These are phyloP conservation scores for Gonatopus flavifemur DNA, from an alignment of 1,140 invertebrate species.

Conservation along the genomic window DNA sequence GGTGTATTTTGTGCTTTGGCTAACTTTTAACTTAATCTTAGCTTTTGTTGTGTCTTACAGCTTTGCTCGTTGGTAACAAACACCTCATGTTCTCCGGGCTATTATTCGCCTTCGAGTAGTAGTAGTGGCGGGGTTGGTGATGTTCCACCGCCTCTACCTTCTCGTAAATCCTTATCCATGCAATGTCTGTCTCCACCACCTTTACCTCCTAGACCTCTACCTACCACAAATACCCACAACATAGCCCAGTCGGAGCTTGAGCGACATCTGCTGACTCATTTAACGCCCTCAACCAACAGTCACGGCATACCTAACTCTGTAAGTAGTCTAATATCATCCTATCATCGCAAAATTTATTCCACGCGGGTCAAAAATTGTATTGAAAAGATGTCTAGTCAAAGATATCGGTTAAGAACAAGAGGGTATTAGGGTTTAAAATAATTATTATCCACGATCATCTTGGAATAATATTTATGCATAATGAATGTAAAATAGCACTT, in stretches of 20 bases:
- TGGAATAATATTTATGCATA: too few relatives aligned
- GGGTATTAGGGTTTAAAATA: too few relatives aligned
- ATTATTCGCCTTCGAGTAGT: constrained; percentile 48
- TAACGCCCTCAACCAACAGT: constrained; percentile 58
- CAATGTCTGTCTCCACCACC: constrained; percentile 55
- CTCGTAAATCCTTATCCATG: constrained; percentile 60
- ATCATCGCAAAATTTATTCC: constrained; percentile 9
- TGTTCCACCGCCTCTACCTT: constrained; percentile 64
- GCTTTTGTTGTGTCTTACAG: constrained; percentile 59
- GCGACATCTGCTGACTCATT: constrained; percentile 61
- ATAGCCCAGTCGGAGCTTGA: constrained; percentile 52
- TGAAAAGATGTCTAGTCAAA: too few relatives aligned
- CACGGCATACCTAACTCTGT: constrained; percentile 57
- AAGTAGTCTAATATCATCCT: constrained; percentile 53
- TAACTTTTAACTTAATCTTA: constrained; percentile 29
- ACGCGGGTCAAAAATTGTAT: not conserved
- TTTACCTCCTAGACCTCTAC: constrained; percentile 53
- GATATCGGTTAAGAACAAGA: too few relatives aligned
- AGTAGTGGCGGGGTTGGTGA: constrained; percentile 46
- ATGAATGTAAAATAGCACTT: too few relatives aligned
- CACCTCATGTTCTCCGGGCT: constrained; percentile 50
- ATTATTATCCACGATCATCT: too few relatives aligned
- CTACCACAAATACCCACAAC: constrained; percentile 50
- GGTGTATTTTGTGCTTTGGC: constrained; percentile 28
- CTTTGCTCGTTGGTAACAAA: constrained; percentile 60